A percentile compares a stretch with the other conserved stretches of the same genome.
These are phyloP conservation scores for Leptopilina drosophilae DNA, from an alignment of 2,888 invertebrate genomes.

Conservation along the genomic window DNA sequence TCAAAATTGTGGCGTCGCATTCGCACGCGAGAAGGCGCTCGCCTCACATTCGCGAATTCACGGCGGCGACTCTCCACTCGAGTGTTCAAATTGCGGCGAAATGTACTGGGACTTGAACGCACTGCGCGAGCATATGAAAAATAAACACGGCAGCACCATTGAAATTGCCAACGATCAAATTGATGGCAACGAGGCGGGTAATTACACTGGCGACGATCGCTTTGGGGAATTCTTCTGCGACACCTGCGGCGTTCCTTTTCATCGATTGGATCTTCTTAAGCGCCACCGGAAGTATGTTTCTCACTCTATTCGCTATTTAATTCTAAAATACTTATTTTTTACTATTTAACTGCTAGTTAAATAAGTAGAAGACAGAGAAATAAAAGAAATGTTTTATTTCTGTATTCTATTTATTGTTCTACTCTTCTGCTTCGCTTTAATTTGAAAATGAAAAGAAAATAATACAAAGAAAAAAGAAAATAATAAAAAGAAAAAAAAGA, in stretches of 20 bases:
- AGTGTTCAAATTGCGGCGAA: constrained; percentile 88
- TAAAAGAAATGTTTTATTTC: too few species aligned
- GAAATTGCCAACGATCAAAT: constrained; percentile 71
- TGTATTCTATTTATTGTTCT: too few species aligned
- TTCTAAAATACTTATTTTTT: too few species aligned
- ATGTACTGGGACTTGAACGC: constrained; percentile 86
- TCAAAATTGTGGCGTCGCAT: constrained; percentile 86
- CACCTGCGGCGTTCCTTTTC: constrained; percentile 88
- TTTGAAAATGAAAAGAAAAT: too few species aligned
- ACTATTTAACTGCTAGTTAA: too few species aligned
- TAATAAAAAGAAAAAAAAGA: too few species aligned
- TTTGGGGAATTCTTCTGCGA: constrained; percentile 83
- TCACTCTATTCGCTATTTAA: background rate
- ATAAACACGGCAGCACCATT: constrained; percentile 78
- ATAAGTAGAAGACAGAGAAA: too few species aligned
- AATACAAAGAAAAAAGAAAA: too few species aligned
- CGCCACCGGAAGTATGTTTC: constrained; percentile 81
- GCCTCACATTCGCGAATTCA: constrained; percentile 88
- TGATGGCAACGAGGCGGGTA: constrained; percentile 78
- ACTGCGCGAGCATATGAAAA: constrained; percentile 81
- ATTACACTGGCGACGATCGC: constrained; percentile 80
- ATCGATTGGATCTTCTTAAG: constrained; percentile 85
- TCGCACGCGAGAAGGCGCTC: constrained; percentile 89
- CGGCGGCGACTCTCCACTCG: constrained; percentile 88
- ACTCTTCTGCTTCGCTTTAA: too few species aligned